These are phyloP conservation scores for Amiota communis DNA, from an alignment of 2,888 invertebrate species.

Conservation along the genomic window DNA sequence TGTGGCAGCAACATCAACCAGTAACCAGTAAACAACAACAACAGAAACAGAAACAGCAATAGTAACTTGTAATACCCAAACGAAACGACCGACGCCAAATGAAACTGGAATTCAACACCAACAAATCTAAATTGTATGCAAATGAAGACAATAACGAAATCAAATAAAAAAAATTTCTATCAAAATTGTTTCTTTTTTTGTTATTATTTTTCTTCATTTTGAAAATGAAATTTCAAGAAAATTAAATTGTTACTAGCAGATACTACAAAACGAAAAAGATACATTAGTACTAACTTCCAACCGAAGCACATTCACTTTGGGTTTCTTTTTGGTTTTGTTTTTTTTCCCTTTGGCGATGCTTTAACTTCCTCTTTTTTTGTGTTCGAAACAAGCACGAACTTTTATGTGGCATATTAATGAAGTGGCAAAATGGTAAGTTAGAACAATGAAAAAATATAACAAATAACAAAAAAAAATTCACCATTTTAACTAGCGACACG, in stretches of 20 bases:
- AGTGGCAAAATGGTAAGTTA: conserved; percentile 12
- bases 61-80: background rate
- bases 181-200: background rate
- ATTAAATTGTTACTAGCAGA: conserved; percentile 6
- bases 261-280: too few species aligned
- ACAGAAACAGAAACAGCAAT: background rate
- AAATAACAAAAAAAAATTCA: too few species aligned
- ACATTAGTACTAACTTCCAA: conserved; percentile 15
- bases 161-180: conserved; percentile 28
- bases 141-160: conserved; percentile 28
- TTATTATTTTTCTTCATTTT: too few species aligned
- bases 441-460: too few species aligned
- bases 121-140: conserved; percentile 15
- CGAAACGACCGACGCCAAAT: background rate
- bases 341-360: background rate
- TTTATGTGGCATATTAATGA: conserved; percentile 1
- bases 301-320: conserved; percentile 58
- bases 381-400: background rate
- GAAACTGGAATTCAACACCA: background rate
- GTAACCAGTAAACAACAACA: background rate
- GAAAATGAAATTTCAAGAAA: background rate
- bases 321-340: too few species aligned
- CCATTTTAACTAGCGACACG: conserved; percentile 21
- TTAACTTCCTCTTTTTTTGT: background rate
- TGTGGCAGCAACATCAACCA: conserved; percentile 29